Percentiles rank a stretch among this genome's conserved stretches.
Conservation (phyloP, 2,113 vertebrate species). For the Ciconia maguari region DNA sequence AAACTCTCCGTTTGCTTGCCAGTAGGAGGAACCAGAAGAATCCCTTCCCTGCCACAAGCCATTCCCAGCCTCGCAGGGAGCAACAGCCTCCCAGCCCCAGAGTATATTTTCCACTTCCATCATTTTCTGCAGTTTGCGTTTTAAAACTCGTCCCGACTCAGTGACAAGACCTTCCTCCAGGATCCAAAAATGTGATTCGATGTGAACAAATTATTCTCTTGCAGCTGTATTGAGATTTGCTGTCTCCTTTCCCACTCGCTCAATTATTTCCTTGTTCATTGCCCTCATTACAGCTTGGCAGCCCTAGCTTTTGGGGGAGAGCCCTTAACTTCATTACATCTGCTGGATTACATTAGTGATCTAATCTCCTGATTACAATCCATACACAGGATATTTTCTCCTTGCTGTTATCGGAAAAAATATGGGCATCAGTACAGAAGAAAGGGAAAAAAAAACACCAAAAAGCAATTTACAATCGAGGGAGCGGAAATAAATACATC, state of each 20-base stretch:
- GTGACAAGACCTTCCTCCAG: neutral
- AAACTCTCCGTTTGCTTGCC: slow-evolving; percentile 2
- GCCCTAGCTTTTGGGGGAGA: neutral
- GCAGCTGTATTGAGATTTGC: neutral
- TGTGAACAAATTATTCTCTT: neutral
- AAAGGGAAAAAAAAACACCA: neutral
- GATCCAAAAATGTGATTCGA: neutral
- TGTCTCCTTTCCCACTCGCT: neutral
- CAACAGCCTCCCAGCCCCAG: neutral
- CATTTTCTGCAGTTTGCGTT: neutral
- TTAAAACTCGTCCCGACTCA: neutral
- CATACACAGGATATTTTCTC: neutral
- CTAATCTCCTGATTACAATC: neutral
- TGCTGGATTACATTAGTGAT: neutral
- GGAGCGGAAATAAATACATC: slow-evolving; percentile 11
- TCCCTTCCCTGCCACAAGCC: neutral
- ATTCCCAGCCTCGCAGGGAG: neutral
- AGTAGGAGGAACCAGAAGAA: slow-evolving; percentile 32
- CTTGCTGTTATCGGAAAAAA: slow-evolving; percentile 12
- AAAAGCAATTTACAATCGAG: neutral
- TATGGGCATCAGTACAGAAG: neutral
- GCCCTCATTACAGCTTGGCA: neutral
- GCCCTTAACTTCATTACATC: neutral
- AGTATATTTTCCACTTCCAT: slow-evolving; percentile 9
- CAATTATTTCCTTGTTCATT: neutral